These are phyloP conservation scores for Menidia beryllina DNA, from an alignment of 2,113 vertebrate genomes.

Conservation along the genomic window DNA sequence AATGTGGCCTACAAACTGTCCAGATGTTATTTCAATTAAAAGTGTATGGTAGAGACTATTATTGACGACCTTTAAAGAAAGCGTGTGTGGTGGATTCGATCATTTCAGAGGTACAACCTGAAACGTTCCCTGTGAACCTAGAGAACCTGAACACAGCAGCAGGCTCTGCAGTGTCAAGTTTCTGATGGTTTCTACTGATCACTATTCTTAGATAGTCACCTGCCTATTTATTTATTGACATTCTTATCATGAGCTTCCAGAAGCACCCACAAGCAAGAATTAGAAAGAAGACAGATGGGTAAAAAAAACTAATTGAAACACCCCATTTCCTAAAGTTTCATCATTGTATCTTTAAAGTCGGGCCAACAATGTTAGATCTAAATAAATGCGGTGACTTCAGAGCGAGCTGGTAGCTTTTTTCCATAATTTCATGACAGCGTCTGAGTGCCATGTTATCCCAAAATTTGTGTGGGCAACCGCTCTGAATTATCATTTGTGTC, in stretches of 20 bases:
- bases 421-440: background rate
- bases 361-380: background rate
- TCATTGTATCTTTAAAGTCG: background rate
- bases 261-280: background rate
- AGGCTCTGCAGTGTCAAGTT: background rate
- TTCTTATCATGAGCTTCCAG: background rate
- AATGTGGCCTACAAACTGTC: too few species aligned
- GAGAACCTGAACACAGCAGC: background rate
- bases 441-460: background rate
- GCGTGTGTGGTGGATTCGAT: too few species aligned
- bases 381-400: background rate
- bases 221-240: background rate
- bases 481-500: constrained; percentile 30
- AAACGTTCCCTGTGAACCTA: constrained; percentile 8
- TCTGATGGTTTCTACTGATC: background rate
- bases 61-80: too few species aligned
- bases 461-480: background rate
- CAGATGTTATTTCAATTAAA: too few species aligned
- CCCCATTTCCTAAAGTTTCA: background rate
- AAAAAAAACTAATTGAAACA: background rate
- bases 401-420: background rate
- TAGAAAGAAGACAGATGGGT: background rate
- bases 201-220: too few species aligned
- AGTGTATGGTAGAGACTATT: too few species aligned
- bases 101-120: background rate